These are phyloP conservation scores for Strigamia crassipes DNA, from an alignment of 2,888 invertebrate genomes.

Conservation along the genomic window DNA sequence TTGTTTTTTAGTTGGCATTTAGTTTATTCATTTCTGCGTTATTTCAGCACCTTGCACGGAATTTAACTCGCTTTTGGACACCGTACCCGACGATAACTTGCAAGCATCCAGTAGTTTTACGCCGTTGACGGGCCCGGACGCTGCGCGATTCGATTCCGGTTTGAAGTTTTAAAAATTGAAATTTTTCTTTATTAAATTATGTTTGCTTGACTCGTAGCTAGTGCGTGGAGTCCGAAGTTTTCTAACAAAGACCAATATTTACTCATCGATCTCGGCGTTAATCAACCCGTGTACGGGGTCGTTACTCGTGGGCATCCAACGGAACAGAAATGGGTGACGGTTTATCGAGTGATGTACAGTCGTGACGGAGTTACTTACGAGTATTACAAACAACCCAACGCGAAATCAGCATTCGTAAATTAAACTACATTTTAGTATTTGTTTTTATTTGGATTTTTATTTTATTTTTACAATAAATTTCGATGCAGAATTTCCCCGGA, in stretches of 20 bases:
- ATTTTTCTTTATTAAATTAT: neutral
- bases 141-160: constrained; percentile 61
- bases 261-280: constrained; percentile 68
- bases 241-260: constrained; percentile 70
- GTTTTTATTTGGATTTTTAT: neutral
- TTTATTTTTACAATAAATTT: constrained; percentile 39
- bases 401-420: neutral
- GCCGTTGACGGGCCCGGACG: constrained; percentile 63
- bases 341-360: constrained; percentile 74
- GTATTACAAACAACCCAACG: constrained; percentile 51
- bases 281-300: constrained; percentile 75
- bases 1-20: constrained; percentile 34
- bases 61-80: constrained; percentile 46
- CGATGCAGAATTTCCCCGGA: constrained; percentile 66
- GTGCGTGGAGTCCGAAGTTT: constrained; percentile 72
- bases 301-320: constrained; percentile 72
- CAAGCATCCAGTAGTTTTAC: constrained; percentile 65
- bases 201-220: constrained; percentile 54
- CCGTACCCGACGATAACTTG: constrained; percentile 64
- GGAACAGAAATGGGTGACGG: constrained; percentile 75
- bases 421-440: neutral
- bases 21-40: neutral
- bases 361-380: constrained; percentile 64
- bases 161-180: neutral
- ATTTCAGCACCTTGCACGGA: constrained; percentile 51